Percentiles rank a stretch among this genome's conserved stretches.
Conservation (phyloP, 2,113 vertebrate species). For the Leiothrix lutea region DNA sequence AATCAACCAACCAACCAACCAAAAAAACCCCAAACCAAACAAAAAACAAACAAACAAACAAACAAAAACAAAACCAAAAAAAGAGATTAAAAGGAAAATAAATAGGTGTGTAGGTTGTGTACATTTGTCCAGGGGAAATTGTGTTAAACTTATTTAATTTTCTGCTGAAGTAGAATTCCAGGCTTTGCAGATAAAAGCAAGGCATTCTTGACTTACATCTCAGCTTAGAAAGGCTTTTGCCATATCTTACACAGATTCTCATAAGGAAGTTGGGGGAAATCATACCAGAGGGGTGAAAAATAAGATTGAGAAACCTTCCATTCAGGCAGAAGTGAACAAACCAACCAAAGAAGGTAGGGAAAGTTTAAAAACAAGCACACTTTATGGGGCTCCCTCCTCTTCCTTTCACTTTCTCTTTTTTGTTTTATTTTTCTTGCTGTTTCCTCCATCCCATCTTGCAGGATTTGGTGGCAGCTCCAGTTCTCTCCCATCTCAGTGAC, state of each 20-base stretch:
- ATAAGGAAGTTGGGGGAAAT: not conserved
- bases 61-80: not conserved
- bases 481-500: not conserved
- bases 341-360: not conserved
- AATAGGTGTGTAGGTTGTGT: not conserved
- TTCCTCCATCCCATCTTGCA: not conserved
- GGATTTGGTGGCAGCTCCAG: not conserved
- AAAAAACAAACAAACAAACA: not conserved
- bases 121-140: not conserved
- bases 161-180: not conserved
- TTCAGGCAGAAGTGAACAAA: not conserved
- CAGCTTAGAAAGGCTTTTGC: not conserved
- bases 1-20: not conserved
- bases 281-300: not conserved
- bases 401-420: not conserved
- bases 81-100: accelerated
- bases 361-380: not conserved
- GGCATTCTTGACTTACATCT: not conserved
- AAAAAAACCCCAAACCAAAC: not conserved
- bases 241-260: not conserved
- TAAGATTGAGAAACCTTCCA: not conserved
- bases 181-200: not conserved
- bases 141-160: not conserved
- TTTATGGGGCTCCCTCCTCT: not conserved
- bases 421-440: not conserved